Evolutionary conservation across 2,888 invertebrate species (phyloP).

Genomic region (Pteria penguin): DNA sequence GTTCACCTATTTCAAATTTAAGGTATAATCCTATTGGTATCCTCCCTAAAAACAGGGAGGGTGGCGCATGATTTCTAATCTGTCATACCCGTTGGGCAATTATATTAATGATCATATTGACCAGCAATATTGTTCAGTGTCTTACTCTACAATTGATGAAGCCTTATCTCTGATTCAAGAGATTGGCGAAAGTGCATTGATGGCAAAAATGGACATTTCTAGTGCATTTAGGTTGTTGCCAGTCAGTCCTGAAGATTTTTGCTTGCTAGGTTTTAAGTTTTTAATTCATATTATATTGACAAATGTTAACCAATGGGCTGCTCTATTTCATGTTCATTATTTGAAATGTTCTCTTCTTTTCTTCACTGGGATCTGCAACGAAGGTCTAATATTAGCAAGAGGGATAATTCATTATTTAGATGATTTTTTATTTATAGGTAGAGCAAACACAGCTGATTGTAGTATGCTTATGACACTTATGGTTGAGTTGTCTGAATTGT

Average conservation of each 20-base stretch:
- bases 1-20: constrained; percentile 10
- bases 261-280: constrained; percentile 18
- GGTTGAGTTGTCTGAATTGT: background rate
- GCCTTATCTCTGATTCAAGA: background rate
- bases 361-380: constrained; percentile 8
- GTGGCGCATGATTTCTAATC: constrained; percentile 3
- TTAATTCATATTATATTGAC: constrained; percentile 11
- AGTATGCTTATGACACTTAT: background rate
- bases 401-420: constrained; percentile 16
- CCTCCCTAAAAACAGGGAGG: constrained; percentile 3
- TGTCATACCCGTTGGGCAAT: constrained; percentile 4
- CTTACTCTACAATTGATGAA: background rate
- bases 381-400: background rate
- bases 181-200: background rate
- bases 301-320: constrained; percentile 20
- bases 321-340: constrained; percentile 19
- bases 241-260: constrained; percentile 13
- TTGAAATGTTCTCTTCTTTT: constrained; percentile 22
- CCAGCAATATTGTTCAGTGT: constrained; percentile 2
- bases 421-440: background rate
- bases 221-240: no score
- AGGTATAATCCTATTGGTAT: background rate
- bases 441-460: background rate
- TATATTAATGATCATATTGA: constrained; percentile 18
- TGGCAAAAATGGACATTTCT: constrained; percentile 19